These are phyloP conservation scores for Megaceryle torquata DNA, from an alignment of 2,113 vertebrate species.

Conservation along the genomic window DNA sequence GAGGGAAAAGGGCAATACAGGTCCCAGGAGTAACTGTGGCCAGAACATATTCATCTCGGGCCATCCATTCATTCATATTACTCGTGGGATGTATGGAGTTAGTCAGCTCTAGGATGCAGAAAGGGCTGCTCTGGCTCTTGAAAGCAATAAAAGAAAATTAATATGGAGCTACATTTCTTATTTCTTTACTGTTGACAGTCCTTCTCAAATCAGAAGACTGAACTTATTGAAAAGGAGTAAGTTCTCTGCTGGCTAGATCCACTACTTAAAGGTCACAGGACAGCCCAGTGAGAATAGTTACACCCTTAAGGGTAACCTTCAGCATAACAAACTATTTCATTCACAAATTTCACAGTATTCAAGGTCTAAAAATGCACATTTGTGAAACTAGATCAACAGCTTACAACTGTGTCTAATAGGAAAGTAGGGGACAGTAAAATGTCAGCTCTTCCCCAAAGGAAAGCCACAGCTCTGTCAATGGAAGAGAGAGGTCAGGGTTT, in stretches of 20 bases:
- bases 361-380: background rate
- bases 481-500: background rate
- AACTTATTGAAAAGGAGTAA: background rate
- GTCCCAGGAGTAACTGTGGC: background rate
- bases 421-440: background rate
- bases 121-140: background rate
- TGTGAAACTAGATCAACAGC: fast-evolving
- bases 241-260: background rate
- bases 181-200: background rate
- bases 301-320: background rate
- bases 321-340: background rate
- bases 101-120: background rate
- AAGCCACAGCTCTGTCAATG: background rate
- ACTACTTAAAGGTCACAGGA: background rate
- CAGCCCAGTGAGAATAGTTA: background rate
- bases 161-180: fast-evolving
- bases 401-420: background rate
- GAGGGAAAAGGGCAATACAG: fast-evolving
- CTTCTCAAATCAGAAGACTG: background rate
- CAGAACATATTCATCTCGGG: background rate
- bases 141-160: background rate
- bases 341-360: background rate
- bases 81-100: background rate
- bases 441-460: background rate
- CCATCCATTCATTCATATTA: background rate